Conservation (phyloP, 2,113 vertebrate species). For the Cottus gobio region DNA sequence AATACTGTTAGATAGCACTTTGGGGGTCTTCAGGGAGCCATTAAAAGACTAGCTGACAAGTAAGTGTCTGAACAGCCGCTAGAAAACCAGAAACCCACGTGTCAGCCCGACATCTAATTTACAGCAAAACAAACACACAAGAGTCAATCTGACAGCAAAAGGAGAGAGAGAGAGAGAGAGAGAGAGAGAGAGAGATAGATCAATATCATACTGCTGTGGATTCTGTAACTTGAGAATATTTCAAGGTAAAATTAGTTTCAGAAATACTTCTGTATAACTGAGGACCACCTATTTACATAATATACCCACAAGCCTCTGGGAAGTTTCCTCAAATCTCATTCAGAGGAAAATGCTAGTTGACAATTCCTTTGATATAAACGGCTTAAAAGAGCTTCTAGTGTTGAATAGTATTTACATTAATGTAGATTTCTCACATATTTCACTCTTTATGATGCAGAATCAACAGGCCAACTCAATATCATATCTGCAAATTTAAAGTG, state of each 20-base stretch:
- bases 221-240: conserved; percentile 34
- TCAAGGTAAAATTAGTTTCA: conserved; percentile 12
- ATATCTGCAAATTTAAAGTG: conserved; percentile 44
- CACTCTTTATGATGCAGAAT: conserved; percentile 14
- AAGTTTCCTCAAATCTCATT: conserved; percentile 15
- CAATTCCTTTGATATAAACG: conserved; percentile 7
- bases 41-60: conserved; percentile 75
- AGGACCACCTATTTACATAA: not conserved
- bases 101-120: conserved; percentile 64
- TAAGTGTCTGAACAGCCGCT: conserved; percentile 53
- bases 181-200: conserved; percentile 32
- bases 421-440: not conserved
- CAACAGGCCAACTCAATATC: conserved; percentile 16
- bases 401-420: conserved; percentile 6
- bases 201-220: conserved; percentile 45
- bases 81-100: conserved; percentile 60
- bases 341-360: conserved; percentile 4
- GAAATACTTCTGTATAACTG: conserved; percentile 16
- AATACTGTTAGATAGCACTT: conserved; percentile 64
- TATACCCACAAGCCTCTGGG: not conserved
- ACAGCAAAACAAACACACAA: conserved; percentile 36
- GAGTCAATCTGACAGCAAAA: conserved; percentile 52
- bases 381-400: conserved; percentile 25
- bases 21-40: conserved; percentile 56
- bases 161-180: conserved; percentile 14